These are phyloP conservation scores for Chirona hameri DNA, from an alignment of 2,888 invertebrate species.

Conservation along the genomic window DNA sequence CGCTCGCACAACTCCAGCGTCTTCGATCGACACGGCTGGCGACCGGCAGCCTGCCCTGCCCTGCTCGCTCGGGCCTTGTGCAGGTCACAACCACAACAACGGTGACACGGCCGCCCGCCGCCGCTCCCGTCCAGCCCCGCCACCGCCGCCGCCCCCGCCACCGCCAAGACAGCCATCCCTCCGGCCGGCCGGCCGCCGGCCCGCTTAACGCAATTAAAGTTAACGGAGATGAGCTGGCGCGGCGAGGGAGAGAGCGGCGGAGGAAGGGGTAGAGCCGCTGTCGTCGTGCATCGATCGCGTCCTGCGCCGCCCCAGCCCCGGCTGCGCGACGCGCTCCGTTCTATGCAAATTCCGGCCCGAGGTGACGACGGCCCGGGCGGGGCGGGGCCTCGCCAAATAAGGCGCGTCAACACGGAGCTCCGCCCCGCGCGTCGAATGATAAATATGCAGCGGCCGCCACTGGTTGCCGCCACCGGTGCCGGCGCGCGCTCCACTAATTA, in stretches of 20 bases:
- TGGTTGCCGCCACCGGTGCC: background rate
- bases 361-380: constrained; percentile 5
- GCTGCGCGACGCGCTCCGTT: background rate
- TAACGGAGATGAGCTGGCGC: background rate
- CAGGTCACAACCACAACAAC: too few relatives aligned
- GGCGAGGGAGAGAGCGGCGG: background rate
- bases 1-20: too few relatives aligned
- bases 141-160: too few relatives aligned
- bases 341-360: constrained; percentile 22
- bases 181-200: background rate
- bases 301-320: background rate
- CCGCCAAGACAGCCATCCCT: background rate
- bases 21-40: too few relatives aligned
- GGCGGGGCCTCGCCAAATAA: constrained; percentile 22
- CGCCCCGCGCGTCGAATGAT: constrained; percentile 10
- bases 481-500: background rate
- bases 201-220: background rate
- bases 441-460: constrained; percentile 1
- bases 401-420: constrained; percentile 1
- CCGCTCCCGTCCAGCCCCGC: too few relatives aligned
- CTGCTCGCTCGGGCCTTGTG: too few relatives aligned
- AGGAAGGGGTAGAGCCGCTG: background rate
- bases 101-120: too few relatives aligned
- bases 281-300: background rate
- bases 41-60: too few relatives aligned